These are phyloP conservation scores for Lasioglossum albipes DNA, from an alignment of 1,140 invertebrate species.

Conservation along the genomic window DNA sequence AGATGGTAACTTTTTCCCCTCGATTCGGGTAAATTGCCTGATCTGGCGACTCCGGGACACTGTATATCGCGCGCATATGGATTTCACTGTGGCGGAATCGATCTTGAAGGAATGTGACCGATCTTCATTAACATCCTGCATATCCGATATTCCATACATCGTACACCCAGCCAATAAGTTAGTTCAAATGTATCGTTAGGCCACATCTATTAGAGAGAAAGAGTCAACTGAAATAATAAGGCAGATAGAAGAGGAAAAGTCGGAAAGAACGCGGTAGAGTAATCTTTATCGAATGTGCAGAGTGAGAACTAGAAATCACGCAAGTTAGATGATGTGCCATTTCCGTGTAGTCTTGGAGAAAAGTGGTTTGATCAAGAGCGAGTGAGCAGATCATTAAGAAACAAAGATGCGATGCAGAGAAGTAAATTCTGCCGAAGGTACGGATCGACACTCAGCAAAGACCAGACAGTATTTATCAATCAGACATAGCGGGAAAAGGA, in stretches of 20 bases:
- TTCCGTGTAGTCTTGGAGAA: conserved; percentile 60
- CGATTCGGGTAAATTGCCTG: no score
- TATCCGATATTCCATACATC: conserved; percentile 39
- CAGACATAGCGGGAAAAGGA: conserved; percentile 45
- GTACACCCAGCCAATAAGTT: conserved; percentile 50
- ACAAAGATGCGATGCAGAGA: conserved; percentile 55
- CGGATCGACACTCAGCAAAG: conserved; percentile 57
- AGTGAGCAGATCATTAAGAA: conserved; percentile 58
- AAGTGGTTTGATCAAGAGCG: conserved; percentile 54
- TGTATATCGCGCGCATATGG: background rate
- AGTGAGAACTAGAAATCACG: conserved; percentile 68
- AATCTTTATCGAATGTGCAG: conserved; percentile 68
- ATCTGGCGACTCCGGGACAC: no score
- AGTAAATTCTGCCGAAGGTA: conserved; percentile 49
- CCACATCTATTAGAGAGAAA: conserved; percentile 60
- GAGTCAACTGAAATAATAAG: conserved; percentile 75
- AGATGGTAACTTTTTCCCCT: no score
- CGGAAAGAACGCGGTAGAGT: conserved; percentile 64
- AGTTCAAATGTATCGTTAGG: conserved; percentile 49
- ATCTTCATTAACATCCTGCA: conserved; percentile 38
- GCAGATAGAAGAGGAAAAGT: conserved; percentile 59
- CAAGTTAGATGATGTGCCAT: conserved; percentile 69
- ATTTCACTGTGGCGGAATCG: background rate
- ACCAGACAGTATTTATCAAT: conserved; percentile 70
- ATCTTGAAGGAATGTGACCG: background rate